Conservation (phyloP, 2,888 invertebrate species). For the Macaria notata region DNA sequence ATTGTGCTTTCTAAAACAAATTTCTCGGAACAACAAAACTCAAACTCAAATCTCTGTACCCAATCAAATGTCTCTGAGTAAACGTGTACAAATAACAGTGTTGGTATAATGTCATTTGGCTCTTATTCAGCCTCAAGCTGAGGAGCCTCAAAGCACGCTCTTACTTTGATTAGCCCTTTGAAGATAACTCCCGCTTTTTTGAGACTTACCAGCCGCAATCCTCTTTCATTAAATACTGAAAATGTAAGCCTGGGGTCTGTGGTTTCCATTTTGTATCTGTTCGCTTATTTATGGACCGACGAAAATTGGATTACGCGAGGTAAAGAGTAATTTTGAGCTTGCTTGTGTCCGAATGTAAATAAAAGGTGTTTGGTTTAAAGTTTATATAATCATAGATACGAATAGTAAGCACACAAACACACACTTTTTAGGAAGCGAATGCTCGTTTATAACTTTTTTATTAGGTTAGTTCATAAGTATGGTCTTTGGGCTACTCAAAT, state of each 20-base stretch:
- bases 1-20: too few relatives aligned
- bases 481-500: too few relatives aligned
- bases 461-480: too few relatives aligned
- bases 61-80: constrained; percentile 5
- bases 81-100: constrained; percentile 13
- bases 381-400: too few relatives aligned
- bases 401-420: too few relatives aligned
- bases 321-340: too few relatives aligned
- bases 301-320: background rate
- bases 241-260: background rate
- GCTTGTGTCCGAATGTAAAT: too few relatives aligned
- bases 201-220: constrained; percentile 18
- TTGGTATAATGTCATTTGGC: constrained; percentile 42
- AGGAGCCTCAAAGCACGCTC: constrained; percentile 38
- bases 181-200: constrained; percentile 23
- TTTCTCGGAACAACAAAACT: too few relatives aligned
- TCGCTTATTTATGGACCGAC: background rate
- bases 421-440: too few relatives aligned
- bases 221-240: constrained; percentile 14
- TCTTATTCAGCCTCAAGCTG: constrained; percentile 35
- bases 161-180: constrained; percentile 58
- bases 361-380: too few relatives aligned
- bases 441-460: too few relatives aligned
- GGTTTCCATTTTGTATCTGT: background rate
- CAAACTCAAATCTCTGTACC: too few relatives aligned